These are phyloP conservation scores for Cyprinodon tularosa DNA, from an alignment of 2,113 vertebrate species.

Conservation along the genomic window DNA sequence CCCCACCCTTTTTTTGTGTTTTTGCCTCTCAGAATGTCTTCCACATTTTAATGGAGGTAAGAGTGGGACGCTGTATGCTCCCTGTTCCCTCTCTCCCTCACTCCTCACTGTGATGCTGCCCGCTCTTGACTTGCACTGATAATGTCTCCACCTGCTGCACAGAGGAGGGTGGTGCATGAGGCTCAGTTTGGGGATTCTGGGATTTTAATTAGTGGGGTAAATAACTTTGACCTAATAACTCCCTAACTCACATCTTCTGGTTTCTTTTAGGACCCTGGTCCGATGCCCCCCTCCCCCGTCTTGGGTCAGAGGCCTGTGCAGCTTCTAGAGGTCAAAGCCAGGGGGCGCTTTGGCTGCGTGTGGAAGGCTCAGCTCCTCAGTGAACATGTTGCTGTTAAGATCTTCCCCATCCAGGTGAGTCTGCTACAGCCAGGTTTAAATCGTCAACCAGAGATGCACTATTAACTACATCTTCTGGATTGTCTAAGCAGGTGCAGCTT, in stretches of 20 bases:
- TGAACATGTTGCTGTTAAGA: conserved; percentile 95
- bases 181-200: background rate
- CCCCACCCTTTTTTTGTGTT: background rate
- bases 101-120: background rate
- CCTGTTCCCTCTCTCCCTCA: background rate
- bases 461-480: background rate
- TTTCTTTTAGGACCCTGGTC: conserved; percentile 87
- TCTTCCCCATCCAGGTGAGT: conserved; percentile 95
- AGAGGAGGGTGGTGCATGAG: background rate
- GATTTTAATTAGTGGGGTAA: background rate
- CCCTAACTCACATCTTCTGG: background rate
- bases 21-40: background rate
- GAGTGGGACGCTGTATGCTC: background rate
- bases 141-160: background rate
- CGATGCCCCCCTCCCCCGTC: conserved; percentile 89
- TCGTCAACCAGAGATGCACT: background rate
- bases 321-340: conserved; percentile 94
- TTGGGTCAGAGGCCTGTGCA: conserved; percentile 94
- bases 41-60: background rate
- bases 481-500: background rate
- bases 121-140: background rate
- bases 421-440: background rate
- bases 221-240: background rate
- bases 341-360: conserved; percentile 96
- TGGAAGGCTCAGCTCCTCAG: conserved; percentile 98